phyloP scores from a whole-genome alignment of 2,888 invertebrate genomes.

The Andrena bucephala region DNA sequence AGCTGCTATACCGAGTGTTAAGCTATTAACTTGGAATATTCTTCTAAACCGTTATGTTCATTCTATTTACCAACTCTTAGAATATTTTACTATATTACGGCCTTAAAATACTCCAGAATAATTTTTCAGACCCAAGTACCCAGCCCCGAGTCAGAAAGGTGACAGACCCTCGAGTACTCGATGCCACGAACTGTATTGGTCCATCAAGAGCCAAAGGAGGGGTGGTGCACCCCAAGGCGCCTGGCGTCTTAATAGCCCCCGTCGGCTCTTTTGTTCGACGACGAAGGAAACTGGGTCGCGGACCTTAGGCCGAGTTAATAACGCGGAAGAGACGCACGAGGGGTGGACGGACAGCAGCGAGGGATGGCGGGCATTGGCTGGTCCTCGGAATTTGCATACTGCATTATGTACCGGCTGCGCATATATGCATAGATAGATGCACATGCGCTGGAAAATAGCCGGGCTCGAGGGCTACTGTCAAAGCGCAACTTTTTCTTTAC shows the following conservation, averaged over 20 bases:
- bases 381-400: conserved; percentile 65
- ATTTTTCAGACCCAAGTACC: not conserved
- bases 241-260: conserved; percentile 63
- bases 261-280: conserved; percentile 57
- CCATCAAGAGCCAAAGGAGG: not conserved
- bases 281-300: conserved; percentile 67
- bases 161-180: not conserved
- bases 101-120: too few species aligned
- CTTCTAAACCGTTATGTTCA: too few species aligned
- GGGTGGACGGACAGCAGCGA: not conserved
- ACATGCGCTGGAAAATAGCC: conserved; percentile 36
- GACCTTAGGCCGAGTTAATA: conserved; percentile 71
- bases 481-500: conserved; percentile 30
- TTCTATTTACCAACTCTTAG: too few species aligned
- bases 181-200: not conserved
- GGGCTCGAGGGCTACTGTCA: conserved; percentile 35
- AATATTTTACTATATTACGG: too few species aligned
- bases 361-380: conserved; percentile 16
- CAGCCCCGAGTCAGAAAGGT: not conserved
- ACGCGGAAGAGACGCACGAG: conserved; percentile 55
- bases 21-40: too few species aligned
- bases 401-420: conserved; percentile 55
- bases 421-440: conserved; percentile 38
- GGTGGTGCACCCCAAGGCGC: conserved; percentile 23
- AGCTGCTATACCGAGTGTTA: too few species aligned